A percentile compares a stretch with the other conserved stretches of the same genome.
Conservation (phyloP, 2,888 invertebrate species). For the Aradus depressus region DNA sequence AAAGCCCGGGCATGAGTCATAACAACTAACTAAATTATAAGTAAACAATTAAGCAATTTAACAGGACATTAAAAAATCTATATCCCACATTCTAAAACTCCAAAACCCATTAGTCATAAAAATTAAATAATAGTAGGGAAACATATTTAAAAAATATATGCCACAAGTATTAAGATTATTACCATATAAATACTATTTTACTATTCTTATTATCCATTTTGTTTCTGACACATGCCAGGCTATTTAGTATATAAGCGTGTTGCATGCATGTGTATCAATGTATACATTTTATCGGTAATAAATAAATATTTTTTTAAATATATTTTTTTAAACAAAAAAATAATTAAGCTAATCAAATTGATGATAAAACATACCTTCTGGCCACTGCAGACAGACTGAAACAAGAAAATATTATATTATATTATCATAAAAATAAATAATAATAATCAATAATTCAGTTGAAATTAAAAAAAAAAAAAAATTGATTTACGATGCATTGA, state of each 20-base stretch:
- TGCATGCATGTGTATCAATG: slow-evolving; percentile 29
- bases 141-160: too few species aligned
- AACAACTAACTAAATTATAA: too few species aligned
- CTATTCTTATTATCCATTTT: too few species aligned
- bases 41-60: slow-evolving; percentile 25
- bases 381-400: slow-evolving; percentile 86
- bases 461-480: neutral
- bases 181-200: slow-evolving; percentile 22
- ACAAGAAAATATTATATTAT: slow-evolving; percentile 38
- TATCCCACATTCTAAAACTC: slow-evolving; percentile 26
- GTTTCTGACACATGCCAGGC: slow-evolving; percentile 30
- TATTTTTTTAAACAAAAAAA: slow-evolving; percentile 13
- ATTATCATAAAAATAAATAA: slow-evolving; percentile 23
- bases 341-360: slow-evolving; percentile 7
- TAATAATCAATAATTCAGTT: slow-evolving; percentile 26
- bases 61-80: slow-evolving; percentile 24
- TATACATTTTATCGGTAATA: slow-evolving; percentile 19
- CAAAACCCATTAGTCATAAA: slow-evolving; percentile 27
- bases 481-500: neutral
- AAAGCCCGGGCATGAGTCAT: too few species aligned
- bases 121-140: too few species aligned
- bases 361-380: slow-evolving; percentile 57
- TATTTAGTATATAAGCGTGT: slow-evolving; percentile 28
- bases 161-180: slow-evolving; percentile 25
- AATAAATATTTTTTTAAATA: slow-evolving; percentile 15